Evolutionary conservation across 2,797 vertebrate species (phyloP).

Genomic region (Podargus strigoides): DNA sequence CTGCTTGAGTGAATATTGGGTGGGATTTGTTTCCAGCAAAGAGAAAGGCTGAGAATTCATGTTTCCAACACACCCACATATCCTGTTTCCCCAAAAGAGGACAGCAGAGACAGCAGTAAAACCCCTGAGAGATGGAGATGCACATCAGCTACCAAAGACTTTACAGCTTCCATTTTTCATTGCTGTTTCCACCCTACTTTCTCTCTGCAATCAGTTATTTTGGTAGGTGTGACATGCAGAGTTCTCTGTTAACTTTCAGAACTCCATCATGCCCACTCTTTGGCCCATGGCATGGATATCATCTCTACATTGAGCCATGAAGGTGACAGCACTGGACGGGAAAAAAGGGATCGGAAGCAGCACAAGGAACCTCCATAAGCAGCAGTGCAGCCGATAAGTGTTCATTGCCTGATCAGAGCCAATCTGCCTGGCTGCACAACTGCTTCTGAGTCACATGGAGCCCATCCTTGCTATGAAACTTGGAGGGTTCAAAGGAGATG

Average conservation of each 20-base stretch:
- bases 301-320: not conserved
- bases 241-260: not conserved
- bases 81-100: not conserved
- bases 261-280: not conserved
- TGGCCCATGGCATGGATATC: not conserved
- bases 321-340: not conserved
- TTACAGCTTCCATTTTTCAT: not conserved
- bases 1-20: not conserved
- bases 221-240: not conserved
- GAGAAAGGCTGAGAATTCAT: not conserved
- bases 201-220: not conserved
- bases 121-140: not conserved
- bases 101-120: not conserved
- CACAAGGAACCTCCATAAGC: not conserved
- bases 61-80: not conserved
- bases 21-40: not conserved
- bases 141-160: not conserved
- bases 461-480: not conserved
- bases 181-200: not conserved
- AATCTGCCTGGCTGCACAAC: not conserved
- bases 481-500: not conserved
- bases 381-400: not conserved
- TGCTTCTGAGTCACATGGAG: not conserved
- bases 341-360: not conserved
- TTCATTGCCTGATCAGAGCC: not conserved